phyloP scores from a whole-genome alignment of 2,888 invertebrate species.

The Syrista parreyssii region DNA sequence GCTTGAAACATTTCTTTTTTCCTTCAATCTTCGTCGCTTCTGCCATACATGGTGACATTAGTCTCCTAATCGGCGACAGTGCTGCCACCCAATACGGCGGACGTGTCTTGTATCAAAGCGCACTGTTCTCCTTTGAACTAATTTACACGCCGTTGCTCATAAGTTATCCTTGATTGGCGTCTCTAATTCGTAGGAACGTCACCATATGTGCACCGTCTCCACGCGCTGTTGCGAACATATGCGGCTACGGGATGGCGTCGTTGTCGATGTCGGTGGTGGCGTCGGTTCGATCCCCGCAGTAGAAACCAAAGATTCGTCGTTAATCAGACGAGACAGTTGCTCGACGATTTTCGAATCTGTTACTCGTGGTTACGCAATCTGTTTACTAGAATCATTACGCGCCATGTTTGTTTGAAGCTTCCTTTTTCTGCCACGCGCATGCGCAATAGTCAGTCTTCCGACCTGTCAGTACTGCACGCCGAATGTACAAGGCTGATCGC shows the following conservation, averaged over 20 bases:
- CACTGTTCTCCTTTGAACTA: conserved; percentile 43
- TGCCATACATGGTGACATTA: conserved; percentile 17
- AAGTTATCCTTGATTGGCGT: conserved; percentile 46
- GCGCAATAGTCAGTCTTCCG: too few relatives aligned
- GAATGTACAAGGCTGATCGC: too few relatives aligned
- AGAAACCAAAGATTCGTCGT: too few relatives aligned
- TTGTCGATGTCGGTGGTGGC: too few relatives aligned
- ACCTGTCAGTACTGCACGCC: too few relatives aligned
- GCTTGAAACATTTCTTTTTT: too few relatives aligned
- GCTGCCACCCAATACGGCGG: conserved; percentile 18
- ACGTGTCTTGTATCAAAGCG: conserved; percentile 27
- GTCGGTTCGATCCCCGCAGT: too few relatives aligned
- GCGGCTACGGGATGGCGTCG: not conserved
- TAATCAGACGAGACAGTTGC: too few relatives aligned
- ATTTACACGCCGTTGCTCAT: conserved; percentile 43
- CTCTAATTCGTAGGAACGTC: conserved; percentile 35
- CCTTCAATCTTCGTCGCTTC: not conserved
- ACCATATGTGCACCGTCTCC: not conserved
- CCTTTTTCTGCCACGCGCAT: too few relatives aligned
- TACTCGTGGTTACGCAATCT: not conserved
- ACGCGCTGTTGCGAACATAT: not conserved
- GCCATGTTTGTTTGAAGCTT: too few relatives aligned
- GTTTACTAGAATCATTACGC: too few relatives aligned
- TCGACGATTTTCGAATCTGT: too few relatives aligned
- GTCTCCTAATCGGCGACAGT: conserved; percentile 17